Evolutionary conservation across 2,113 vertebrate species (phyloP), one percentile per base, ranked within the genome.

Genomic region (Octodon degus): DNA sequence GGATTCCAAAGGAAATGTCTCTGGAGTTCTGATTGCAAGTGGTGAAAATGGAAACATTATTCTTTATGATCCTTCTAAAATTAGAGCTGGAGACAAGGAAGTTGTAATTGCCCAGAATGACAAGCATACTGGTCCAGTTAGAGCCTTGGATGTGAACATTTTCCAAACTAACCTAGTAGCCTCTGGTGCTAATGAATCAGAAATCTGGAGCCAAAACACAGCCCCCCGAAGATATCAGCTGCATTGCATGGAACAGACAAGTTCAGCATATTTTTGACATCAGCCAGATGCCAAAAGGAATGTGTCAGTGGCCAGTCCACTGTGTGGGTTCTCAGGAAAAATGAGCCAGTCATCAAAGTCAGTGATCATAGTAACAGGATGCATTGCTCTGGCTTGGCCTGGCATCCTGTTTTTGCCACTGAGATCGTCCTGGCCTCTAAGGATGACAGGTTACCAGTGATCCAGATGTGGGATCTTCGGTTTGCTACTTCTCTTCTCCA

Each of bases 361-460:
- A 99, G 99, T 65, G 99, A 99, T 98, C 99, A 99, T 98, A 99
- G 99, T 97, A 99, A 99, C 98, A 98, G 99, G 99, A 99, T 99
- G 99, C 99, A 99, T 97, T 99, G 99, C 95, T 99, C 99, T 1
- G 99, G 99, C 34, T 97, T 99, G 97, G 99, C 99, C 0, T 99
- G 99, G 99, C 99, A 99, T 97, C 99, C 99, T 3, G 99, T 99
- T 55, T 98, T 99, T 79, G 99, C 99, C 92, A 99, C 99, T 17
- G 99, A 99, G 98, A 98, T 99, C 98, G 99, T 99, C 27, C 89
- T 99, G 96, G 98, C 99, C 83, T 99, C 99, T 0, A 99, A 99
- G 97, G 99, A 99, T 0, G 99, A 99, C 97, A 98, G 99, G 40
- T 98, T 99, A 97, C 99, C 99, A 0, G 99, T 99, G 89, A 99